Evolutionary conservation across 2,113 vertebrate species (phyloP), one percentile per base, ranked within the genome.

Genomic region (Upupa epops): DNA sequence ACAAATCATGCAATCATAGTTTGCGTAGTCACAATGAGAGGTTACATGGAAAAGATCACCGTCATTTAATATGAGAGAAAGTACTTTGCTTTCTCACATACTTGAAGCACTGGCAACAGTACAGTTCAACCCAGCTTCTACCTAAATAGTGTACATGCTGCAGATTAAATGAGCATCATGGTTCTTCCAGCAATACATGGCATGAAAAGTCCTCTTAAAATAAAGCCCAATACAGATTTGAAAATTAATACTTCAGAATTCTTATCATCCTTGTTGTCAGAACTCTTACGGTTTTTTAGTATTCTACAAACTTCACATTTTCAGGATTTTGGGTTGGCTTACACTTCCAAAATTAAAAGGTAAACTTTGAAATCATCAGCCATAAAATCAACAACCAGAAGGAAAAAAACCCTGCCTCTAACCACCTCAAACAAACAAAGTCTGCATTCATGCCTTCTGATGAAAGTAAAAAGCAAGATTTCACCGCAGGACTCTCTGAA

Each of bases 1-100:
- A 71, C 46, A 87, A 90, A 42, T 19, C 94, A 95, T 97, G 96
- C 96, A 74, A 17, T 77, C n/a, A 11, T 49, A 25, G 70, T 86
- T 89, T 64, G 22, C 59, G 59, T 21, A 72, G 59, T 46, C 4
- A 3, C 18, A 36, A 73, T 46, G 54, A 68, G 5, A 40, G 29
- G 48, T 49, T 88, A 64, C 86, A 91, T 25, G 64, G 56, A 54
- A 88, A 60, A 86, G 60, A 94, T 26, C 37, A 83, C 31, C 5
- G 1, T 31, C 3, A 55, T 80, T 74, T 77, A 36, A 36, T 93
- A 88, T 93, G 89, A 31, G 75, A 94, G 79, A 91, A 94, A 96
- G 75, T 65, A 52, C 34, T 68, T 71, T 79, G 37, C 71, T 79
- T 93, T 95, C 90, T 91, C 83, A 69, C 77, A 92, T 77, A 96